Conservation (phyloP, 2,888 invertebrate genomes). For the Craniophora ligustri region DNA sequence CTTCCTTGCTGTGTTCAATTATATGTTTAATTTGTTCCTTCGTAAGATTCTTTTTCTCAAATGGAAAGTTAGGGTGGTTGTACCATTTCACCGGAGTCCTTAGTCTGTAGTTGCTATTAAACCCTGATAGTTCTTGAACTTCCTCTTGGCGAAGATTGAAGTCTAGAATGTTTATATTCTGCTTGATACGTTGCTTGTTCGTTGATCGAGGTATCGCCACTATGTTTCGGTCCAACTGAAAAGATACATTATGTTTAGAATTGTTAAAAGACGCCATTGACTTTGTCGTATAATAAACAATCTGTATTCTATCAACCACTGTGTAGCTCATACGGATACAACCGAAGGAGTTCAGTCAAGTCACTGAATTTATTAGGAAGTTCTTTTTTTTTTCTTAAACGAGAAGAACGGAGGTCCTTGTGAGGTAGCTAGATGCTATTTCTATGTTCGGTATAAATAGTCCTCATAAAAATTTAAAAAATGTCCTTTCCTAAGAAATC, state of each 20-base stretch:
- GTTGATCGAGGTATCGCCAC: slow-evolving; percentile 90
- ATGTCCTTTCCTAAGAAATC: too few species aligned
- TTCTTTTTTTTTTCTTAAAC: too few species aligned
- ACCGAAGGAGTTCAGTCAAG: too few species aligned
- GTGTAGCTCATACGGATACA: too few species aligned
- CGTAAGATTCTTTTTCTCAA: slow-evolving; percentile 78
- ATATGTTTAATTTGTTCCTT: slow-evolving; percentile 70
- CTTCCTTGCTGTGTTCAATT: slow-evolving; percentile 74
- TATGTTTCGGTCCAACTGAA: slow-evolving; percentile 86
- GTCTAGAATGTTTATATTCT: slow-evolving; percentile 89
- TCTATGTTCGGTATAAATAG: too few species aligned
- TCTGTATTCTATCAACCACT: too few species aligned
- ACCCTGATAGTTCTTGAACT: slow-evolving; percentile 83
- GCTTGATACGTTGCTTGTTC: slow-evolving; percentile 85
- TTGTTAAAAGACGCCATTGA: neutral
- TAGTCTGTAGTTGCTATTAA: slow-evolving; percentile 80
- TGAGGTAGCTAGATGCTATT: too few species aligned
- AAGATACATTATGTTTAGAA: slow-evolving; percentile 35
- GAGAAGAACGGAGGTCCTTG: too few species aligned
- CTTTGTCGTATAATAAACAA: too few species aligned
- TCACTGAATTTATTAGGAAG: too few species aligned
- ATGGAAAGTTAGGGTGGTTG: slow-evolving; percentile 77
- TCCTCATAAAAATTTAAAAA: too few species aligned
- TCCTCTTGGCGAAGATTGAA: slow-evolving; percentile 86
- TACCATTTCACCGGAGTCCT: slow-evolving; percentile 74